Percentiles rank a stretch among this genome's conserved stretches.
These are phyloP conservation scores for Limonius californicus DNA, from an alignment of 1,140 invertebrate genomes.

Conservation along the genomic window DNA sequence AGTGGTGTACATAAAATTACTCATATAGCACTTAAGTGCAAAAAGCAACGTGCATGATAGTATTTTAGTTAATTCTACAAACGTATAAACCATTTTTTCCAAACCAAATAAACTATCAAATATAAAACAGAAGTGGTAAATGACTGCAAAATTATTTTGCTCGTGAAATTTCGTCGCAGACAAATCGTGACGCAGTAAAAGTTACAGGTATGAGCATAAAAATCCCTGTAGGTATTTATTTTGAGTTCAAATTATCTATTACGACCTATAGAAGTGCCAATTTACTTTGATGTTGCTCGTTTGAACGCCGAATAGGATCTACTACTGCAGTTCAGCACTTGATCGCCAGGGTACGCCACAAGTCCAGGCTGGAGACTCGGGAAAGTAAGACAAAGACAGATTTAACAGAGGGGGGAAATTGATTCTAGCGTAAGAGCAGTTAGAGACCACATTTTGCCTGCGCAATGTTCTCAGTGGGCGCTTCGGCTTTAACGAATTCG, in stretches of 20 bases:
- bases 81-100: too few species aligned
- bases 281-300: slow-evolving; percentile 44
- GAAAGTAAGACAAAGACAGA: slow-evolving; percentile 28
- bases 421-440: slow-evolving; percentile 24
- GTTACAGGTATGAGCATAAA: not conserved
- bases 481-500: slow-evolving; percentile 42
- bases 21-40: too few species aligned
- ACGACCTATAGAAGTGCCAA: slow-evolving; percentile 38
- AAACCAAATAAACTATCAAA: too few species aligned
- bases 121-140: too few species aligned
- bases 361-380: slow-evolving; percentile 12
- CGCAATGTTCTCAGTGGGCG: slow-evolving; percentile 43
- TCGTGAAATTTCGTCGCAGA: too few species aligned
- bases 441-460: slow-evolving; percentile 39
- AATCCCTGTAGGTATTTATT: slow-evolving; percentile 1
- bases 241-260: slow-evolving; percentile 37
- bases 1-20: too few species aligned
- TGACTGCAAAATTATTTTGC: too few species aligned
- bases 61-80: too few species aligned
- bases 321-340: slow-evolving; percentile 35
- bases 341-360: slow-evolving; percentile 39
- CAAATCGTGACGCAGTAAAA: not conserved
- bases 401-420: slow-evolving; percentile 26
- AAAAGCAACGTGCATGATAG: too few species aligned
- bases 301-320: slow-evolving; percentile 41